Evolutionary conservation across 2,797 vertebrate genomes (phyloP).

Genomic region (Scolopax rusticola): DNA sequence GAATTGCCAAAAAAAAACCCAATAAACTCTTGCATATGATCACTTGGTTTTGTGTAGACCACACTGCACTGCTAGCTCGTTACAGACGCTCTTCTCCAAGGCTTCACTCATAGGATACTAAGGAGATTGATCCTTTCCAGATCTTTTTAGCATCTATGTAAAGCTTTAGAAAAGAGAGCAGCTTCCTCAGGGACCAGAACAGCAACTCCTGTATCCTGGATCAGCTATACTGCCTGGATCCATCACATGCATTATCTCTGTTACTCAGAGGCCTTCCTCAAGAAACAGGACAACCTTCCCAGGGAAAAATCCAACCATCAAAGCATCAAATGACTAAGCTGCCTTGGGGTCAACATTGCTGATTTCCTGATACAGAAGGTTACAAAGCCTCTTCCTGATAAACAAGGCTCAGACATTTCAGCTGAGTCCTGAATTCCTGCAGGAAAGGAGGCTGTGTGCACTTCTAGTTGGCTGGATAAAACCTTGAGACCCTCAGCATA

Average conservation of each 20-base stretch:
- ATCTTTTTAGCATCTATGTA: neutral
- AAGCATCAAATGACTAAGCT: neutral
- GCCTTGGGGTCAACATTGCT: neutral
- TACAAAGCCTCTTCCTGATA: slow-evolving; percentile 51
- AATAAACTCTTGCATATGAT: neutral
- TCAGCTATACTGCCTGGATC: neutral
- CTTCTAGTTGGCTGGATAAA: neutral
- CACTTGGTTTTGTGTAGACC: neutral
- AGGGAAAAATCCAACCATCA: neutral
- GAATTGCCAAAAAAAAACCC: neutral
- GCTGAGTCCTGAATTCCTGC: slow-evolving; percentile 11
- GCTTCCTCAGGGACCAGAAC: neutral
- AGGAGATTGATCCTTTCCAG: neutral
- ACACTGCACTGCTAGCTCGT: neutral
- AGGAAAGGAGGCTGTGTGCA: slow-evolving; percentile 23
- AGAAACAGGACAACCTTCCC: neutral
- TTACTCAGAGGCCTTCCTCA: neutral
- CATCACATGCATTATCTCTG: rapidly evolving
- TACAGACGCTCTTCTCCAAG: neutral
- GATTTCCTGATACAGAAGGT: slow-evolving; percentile 30
- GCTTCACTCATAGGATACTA: neutral
- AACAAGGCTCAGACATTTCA: slow-evolving; percentile 30
- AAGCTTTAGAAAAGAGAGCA: neutral
- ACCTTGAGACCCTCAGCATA: neutral
- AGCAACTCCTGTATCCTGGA: neutral